These are phyloP conservation scores for Stigmatopora argus DNA, from an alignment of 2,113 vertebrate genomes.

Conservation along the genomic window DNA sequence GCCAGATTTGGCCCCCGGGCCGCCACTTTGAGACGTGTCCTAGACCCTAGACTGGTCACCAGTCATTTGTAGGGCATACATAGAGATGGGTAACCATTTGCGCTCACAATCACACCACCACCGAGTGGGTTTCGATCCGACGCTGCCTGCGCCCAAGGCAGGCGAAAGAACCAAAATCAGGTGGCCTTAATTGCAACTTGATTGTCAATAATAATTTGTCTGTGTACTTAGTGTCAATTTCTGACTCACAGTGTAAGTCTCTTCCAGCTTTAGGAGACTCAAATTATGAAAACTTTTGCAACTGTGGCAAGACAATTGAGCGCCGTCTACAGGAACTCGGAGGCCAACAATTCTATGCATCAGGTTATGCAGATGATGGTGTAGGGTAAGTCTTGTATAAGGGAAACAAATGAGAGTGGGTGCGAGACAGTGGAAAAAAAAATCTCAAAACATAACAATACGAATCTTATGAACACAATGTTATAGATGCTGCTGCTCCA, in stretches of 20 bases:
- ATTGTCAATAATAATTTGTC: constrained; percentile 3
- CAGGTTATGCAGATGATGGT: constrained; percentile 90
- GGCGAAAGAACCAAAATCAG: no score
- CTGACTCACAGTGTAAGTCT: constrained; percentile 16
- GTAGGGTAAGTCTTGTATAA: constrained; percentile 76
- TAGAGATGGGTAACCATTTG: no score
- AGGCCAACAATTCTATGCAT: constrained; percentile 81
- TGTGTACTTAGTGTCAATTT: constrained; percentile 8
- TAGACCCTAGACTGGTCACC: no score
- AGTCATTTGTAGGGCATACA: constrained; percentile 3
- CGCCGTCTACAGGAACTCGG: constrained; percentile 81
- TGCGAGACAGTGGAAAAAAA: neutral
- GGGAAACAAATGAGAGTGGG: neutral
- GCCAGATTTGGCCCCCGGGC: no score
- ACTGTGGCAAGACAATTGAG: constrained; percentile 94
- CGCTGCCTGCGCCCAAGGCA: no score
- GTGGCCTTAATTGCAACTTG: no score
- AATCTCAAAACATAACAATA: no score
- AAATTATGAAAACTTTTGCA: constrained; percentile 91
- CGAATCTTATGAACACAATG: no score
- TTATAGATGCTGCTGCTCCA: no score
- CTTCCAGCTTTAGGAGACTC: constrained; percentile 87
- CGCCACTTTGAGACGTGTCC: no score
- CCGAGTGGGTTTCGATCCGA: neutral
- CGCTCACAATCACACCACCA: no score